These are phyloP conservation scores for Scopus umbretta DNA, from an alignment of 2,113 vertebrate genomes.

Conservation along the genomic window DNA sequence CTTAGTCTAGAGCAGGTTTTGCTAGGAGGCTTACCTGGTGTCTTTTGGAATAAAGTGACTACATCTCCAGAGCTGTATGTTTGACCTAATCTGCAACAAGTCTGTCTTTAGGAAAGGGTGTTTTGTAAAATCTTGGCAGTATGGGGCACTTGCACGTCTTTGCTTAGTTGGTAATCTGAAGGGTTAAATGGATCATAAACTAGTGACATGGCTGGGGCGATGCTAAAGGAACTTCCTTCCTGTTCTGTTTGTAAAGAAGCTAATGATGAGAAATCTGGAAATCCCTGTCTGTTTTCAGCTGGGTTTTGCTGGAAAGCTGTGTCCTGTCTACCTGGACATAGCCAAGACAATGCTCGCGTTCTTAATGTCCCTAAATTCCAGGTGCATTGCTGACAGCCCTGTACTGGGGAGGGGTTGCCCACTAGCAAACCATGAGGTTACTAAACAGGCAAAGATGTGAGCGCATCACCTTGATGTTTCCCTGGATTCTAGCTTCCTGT, in stretches of 20 bases:
- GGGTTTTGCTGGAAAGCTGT: background rate
- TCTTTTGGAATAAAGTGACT: background rate
- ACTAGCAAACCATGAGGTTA: background rate
- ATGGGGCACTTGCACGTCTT: background rate
- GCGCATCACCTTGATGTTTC: background rate
- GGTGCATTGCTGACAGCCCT: background rate
- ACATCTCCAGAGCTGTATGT: background rate
- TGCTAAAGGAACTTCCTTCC: background rate
- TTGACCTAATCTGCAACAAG: background rate
- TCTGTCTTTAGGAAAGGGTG: background rate
- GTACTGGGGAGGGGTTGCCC: background rate
- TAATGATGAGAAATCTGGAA: background rate
- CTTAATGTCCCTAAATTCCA: background rate
- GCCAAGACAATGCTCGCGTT: background rate
- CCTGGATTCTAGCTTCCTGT: background rate
- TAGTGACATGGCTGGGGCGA: background rate
- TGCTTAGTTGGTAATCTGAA: background rate
- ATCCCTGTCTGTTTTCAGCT: background rate
- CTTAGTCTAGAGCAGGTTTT: background rate
- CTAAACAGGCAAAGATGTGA: background rate
- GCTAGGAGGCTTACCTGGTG: background rate
- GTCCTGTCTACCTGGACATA: background rate
- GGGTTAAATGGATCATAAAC: background rate
- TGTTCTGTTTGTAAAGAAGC: background rate
- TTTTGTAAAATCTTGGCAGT: background rate